Conservation (phyloP, 2,888 invertebrate species). For the Dichetophora obliterata region DNA sequence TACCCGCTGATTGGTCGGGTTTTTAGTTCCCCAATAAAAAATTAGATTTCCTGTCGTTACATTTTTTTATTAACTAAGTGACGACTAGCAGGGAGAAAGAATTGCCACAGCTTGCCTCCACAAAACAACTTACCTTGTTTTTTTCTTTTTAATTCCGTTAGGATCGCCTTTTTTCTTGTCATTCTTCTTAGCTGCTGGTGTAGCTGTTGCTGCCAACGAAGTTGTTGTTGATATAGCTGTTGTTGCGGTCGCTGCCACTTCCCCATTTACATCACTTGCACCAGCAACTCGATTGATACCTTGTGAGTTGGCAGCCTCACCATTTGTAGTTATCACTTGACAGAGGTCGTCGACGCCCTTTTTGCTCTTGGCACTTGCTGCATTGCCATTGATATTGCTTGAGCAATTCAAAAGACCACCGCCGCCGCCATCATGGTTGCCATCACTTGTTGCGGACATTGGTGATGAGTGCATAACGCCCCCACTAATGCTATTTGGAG, state of each 20-base stretch:
- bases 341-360: slow-evolving; percentile 42
- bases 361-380: slow-evolving; percentile 45
- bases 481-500: slow-evolving; percentile 50
- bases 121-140: slow-evolving; percentile 81
- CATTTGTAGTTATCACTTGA: slow-evolving; percentile 40
- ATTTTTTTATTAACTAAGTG: slow-evolving; percentile 23
- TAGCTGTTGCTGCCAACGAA: slow-evolving; percentile 46
- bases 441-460: slow-evolving; percentile 30
- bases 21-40: slow-evolving; percentile 50
- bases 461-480: slow-evolving; percentile 32
- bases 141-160: slow-evolving; percentile 91
- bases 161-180: slow-evolving; percentile 87
- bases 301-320: slow-evolving; percentile 39
- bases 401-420: slow-evolving; percentile 44
- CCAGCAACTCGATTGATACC: slow-evolving; percentile 38
- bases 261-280: slow-evolving; percentile 24
- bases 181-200: slow-evolving; percentile 76
- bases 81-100: not conserved
- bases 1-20: slow-evolving; percentile 20
- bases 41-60: slow-evolving; percentile 62
- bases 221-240: not conserved
- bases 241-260: slow-evolving; percentile 41
- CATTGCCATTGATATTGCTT: slow-evolving; percentile 15
- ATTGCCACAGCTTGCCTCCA: not conserved
- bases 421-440: slow-evolving; percentile 8